Conservation (phyloP, 1,140 invertebrate species). For the Heliothis subflexa region DNA sequence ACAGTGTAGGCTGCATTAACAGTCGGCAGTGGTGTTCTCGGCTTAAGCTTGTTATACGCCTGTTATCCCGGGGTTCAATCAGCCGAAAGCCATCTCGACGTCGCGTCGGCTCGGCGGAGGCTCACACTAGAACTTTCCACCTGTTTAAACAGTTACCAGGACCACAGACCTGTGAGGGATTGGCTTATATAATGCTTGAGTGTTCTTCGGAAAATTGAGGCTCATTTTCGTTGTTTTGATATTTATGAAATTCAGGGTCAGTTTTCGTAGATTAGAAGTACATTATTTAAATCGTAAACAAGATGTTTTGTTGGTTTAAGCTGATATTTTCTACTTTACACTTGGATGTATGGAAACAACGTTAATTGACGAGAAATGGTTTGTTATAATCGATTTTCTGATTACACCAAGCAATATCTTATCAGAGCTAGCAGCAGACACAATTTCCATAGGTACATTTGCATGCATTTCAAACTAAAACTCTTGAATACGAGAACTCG, state of each 20-base stretch:
- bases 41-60: conserved; percentile 47
- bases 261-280: too few species aligned
- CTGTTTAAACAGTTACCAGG: neutral
- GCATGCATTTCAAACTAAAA: neutral
- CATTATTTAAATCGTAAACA: too few species aligned
- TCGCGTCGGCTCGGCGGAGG: conserved; percentile 6
- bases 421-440: neutral
- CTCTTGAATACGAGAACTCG: neutral
- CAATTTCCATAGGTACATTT: neutral
- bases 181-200: neutral
- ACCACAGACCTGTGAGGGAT: conserved; percentile 1
- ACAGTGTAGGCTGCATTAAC: neutral
- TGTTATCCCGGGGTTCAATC: conserved; percentile 53
- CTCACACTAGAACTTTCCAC: conserved; percentile 2
- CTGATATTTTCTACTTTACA: too few species aligned
- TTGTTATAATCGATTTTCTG: too few species aligned
- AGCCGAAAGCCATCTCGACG: conserved; percentile 38
- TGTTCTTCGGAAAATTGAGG: too few species aligned
- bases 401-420: neutral
- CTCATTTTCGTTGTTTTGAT: neutral
- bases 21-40: neutral
- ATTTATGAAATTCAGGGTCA: neutral
- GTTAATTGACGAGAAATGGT: too few species aligned
- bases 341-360: too few species aligned
- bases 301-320: too few species aligned